These are phyloP conservation scores for Stylophora pistillata DNA, from an alignment of 64 coral and sea anemone species.

Conservation along the genomic window DNA sequence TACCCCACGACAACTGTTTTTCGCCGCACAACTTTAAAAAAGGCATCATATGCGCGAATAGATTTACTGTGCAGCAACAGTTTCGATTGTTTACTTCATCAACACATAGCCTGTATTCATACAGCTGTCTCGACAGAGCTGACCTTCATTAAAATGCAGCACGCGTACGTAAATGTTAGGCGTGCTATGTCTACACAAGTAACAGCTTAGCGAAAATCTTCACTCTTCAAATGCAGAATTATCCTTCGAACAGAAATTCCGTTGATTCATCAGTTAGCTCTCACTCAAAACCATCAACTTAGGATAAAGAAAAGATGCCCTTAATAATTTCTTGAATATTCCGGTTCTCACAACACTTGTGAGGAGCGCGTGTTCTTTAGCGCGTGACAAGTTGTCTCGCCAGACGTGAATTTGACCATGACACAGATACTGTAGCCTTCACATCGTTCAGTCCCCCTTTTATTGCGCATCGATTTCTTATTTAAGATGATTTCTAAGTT, in stretches of 20 bases:
- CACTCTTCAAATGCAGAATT: too few relatives aligned
- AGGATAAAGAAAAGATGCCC: background rate
- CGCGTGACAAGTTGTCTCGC: constrained; percentile 34
- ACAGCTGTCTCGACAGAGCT: constrained; percentile 9
- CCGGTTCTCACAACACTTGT: background rate
- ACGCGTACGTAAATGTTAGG: background rate
- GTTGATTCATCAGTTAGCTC: background rate
- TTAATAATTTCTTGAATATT: background rate
- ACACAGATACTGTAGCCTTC: background rate
- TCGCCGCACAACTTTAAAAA: too few relatives aligned
- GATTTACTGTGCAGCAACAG: background rate
- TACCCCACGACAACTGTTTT: too few relatives aligned
- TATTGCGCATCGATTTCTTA: background rate
- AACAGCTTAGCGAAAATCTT: background rate
- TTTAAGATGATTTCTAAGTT: background rate
- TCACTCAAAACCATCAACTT: background rate
- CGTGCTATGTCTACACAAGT: background rate
- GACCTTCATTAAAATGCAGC: background rate
- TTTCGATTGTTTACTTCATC: background rate
- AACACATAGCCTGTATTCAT: constrained; percentile 6
- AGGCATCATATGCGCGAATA: too few relatives aligned
- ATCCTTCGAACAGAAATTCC: background rate
- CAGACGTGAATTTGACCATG: background rate
- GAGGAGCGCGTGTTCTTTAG: background rate
- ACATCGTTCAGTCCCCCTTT: constrained; percentile 7